A percentile compares a stretch with the other conserved stretches of the same genome.
phyloP scores from a whole-genome alignment of 2,888 invertebrate genomes.

The Thera britannica region DNA sequence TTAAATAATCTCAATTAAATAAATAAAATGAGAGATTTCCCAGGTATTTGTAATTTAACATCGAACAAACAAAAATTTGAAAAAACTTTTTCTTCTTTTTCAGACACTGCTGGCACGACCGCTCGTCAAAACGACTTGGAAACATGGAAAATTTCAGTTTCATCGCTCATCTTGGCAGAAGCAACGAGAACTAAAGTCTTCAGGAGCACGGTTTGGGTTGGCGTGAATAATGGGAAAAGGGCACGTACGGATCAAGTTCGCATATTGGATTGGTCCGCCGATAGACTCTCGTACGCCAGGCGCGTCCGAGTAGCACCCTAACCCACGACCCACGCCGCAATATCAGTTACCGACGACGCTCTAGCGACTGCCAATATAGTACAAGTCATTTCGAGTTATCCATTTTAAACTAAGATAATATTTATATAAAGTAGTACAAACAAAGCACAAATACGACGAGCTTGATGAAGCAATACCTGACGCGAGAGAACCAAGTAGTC shows the following conservation, averaged over 20 bases:
- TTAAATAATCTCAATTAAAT: slow-evolving; percentile 6
- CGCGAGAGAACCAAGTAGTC: slow-evolving; percentile 62
- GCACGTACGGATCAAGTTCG: slow-evolving; percentile 81
- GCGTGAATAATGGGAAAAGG: slow-evolving; percentile 83
- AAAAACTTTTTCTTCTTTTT: slow-evolving; percentile 55
- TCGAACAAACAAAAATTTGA: background rate
- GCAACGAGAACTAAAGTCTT: slow-evolving; percentile 62
- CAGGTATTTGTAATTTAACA: background rate
- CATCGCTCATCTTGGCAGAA: slow-evolving; percentile 49
- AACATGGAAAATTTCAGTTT: slow-evolving; percentile 59
- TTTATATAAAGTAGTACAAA: slow-evolving; percentile 82
- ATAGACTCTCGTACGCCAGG: slow-evolving; percentile 63
- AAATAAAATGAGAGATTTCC: background rate
- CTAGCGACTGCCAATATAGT: slow-evolving; percentile 83
- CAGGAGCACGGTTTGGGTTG: slow-evolving; percentile 61
- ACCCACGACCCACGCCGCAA: slow-evolving; percentile 56
- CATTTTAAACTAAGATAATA: slow-evolving; percentile 74
- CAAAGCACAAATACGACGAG: slow-evolving; percentile 53
- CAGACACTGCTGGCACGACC: slow-evolving; percentile 54
- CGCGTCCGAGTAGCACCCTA: slow-evolving; percentile 71
- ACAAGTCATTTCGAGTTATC: slow-evolving; percentile 82
- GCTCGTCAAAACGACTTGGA: slow-evolving; percentile 40
- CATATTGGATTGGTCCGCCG: slow-evolving; percentile 82
- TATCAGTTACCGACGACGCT: slow-evolving; percentile 83
- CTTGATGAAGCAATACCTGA: slow-evolving; percentile 64